phyloP scores from a whole-genome alignment of 2,113 vertebrate species.

The Sylvia atricapilla region DNA sequence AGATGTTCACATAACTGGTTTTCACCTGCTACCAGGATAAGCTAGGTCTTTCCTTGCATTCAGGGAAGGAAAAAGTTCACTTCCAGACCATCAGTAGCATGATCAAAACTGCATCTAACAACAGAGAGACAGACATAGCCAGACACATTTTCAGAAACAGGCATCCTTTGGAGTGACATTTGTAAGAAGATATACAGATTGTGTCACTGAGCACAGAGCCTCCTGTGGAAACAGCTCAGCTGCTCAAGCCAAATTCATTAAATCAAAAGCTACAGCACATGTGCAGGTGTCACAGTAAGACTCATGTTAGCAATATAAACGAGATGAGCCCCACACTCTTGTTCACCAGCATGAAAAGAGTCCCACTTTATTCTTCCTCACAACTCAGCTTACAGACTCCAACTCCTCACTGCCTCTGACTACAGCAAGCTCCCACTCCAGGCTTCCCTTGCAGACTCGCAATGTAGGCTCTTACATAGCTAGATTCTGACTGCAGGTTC shows the following conservation, averaged over 20 bases:
- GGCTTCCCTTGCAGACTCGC: neutral
- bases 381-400: neutral
- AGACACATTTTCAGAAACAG: accelerated
- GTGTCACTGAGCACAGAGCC: neutral
- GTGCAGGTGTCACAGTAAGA: neutral
- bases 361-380: neutral
- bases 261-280: neutral
- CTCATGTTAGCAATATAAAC: neutral
- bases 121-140: neutral
- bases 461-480: neutral
- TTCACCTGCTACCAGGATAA: neutral
- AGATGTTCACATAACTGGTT: neutral
- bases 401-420: neutral
- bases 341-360: neutral
- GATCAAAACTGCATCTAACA: neutral
- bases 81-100: neutral
- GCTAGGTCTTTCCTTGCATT: neutral
- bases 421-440: neutral
- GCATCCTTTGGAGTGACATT: neutral
- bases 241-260: neutral
- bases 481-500: too few species aligned
- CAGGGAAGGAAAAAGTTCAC: neutral
- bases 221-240: neutral
- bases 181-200: neutral
- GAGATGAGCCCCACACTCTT: neutral